phyloP scores from a whole-genome alignment of 2,888 invertebrate genomes.

The Apomyelois bistriatella region DNA sequence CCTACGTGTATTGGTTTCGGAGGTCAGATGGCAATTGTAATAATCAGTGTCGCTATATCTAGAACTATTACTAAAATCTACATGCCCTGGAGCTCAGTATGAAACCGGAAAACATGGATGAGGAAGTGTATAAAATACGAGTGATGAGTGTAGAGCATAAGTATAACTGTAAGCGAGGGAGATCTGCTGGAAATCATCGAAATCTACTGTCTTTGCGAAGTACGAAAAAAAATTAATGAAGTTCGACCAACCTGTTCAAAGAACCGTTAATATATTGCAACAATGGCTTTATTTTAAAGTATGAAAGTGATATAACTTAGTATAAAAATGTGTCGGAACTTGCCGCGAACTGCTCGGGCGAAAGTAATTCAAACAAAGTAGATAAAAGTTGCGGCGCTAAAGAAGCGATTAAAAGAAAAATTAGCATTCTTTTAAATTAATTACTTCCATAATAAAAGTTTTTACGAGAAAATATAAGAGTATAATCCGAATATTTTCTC shows the following conservation, averaged over 20 bases:
- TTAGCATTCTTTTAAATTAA: conserved; percentile 77
- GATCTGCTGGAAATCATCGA: too few species aligned
- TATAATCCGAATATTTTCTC: conserved; percentile 52
- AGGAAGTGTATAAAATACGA: too few species aligned
- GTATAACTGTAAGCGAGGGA: too few species aligned
- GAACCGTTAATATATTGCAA: conserved; percentile 25
- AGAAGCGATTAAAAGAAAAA: conserved; percentile 77
- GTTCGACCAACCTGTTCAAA: background rate
- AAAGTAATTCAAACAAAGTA: conserved; percentile 77
- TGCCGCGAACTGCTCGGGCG: conserved; percentile 57
- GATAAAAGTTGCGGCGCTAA: conserved; percentile 74
- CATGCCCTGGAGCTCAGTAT: too few species aligned
- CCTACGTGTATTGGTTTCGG: too few species aligned
- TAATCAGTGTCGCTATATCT: too few species aligned
- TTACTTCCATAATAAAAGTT: conserved; percentile 72
- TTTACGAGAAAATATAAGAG: conserved; percentile 56
- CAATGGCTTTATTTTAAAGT: conserved; percentile 39
- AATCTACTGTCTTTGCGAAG: too few species aligned
- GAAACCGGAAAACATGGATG: too few species aligned
- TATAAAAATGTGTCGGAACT: conserved; percentile 52
- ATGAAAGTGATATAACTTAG: conserved; percentile 45
- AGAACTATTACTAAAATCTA: too few species aligned
- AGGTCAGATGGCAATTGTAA: too few species aligned
- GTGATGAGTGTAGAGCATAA: too few species aligned
- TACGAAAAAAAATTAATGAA: too few species aligned